Evolutionary conservation across 92 coral and sea anemone species (phyloP).

Genomic region (Porites evermanni): DNA sequence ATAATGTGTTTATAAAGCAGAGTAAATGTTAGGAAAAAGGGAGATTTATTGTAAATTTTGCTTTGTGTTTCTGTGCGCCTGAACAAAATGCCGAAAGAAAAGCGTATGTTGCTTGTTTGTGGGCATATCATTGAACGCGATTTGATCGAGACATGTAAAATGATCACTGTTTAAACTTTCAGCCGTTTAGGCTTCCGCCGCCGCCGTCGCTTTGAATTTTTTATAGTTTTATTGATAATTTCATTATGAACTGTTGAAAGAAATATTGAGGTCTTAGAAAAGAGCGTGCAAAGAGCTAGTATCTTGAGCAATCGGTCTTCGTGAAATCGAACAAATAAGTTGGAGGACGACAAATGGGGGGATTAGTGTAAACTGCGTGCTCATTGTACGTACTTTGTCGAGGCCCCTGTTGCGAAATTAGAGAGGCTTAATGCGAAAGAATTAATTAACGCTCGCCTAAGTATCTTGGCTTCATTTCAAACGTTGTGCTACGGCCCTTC

Average conservation of each 20-base stretch:
- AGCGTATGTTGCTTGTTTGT: too few species aligned
- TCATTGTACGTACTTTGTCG: background rate
- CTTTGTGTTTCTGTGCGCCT: background rate
- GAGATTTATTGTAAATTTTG: background rate
- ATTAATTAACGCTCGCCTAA: too few species aligned
- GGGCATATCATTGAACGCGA: too few species aligned
- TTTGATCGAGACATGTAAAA: background rate
- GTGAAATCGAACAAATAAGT: background rate
- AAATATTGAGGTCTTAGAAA: background rate
- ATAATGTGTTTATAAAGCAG: constrained; percentile 5
- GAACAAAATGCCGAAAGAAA: too few species aligned
- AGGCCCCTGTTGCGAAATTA: too few species aligned
- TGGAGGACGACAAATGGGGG: too few species aligned
- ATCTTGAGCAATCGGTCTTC: background rate
- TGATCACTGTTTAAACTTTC: background rate
- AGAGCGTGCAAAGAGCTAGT: background rate
- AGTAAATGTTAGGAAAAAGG: background rate
- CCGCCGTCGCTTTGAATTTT: too few species aligned
- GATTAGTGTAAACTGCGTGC: background rate
- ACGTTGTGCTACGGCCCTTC: too few species aligned
- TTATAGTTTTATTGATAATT: background rate
- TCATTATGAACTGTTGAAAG: background rate
- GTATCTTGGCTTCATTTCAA: too few species aligned
- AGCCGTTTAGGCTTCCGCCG: background rate
- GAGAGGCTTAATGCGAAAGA: too few species aligned